Percentiles rank a stretch among this genome's conserved stretches.
These are phyloP conservation scores for Leucophenga varia DNA, from an alignment of 1,140 invertebrate genomes.

Conservation along the genomic window DNA sequence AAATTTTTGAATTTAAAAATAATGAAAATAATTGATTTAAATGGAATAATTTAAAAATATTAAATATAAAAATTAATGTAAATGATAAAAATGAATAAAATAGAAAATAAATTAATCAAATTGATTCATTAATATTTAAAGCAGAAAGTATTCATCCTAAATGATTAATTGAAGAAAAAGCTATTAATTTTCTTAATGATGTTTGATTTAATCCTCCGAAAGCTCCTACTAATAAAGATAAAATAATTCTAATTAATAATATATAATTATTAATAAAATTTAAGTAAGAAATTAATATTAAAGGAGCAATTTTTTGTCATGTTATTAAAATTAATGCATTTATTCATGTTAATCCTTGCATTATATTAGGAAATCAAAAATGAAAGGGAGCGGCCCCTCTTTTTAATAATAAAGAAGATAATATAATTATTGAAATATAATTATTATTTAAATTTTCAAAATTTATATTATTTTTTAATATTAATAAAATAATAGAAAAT, in stretches of 20 bases:
- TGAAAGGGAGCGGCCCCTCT: slow-evolving; percentile 58
- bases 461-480: slow-evolving; percentile 47
- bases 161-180: slow-evolving; percentile 61
- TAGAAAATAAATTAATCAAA: slow-evolving; percentile 56
- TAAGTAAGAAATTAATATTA: slow-evolving; percentile 55
- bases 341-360: slow-evolving; percentile 55
- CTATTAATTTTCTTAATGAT: slow-evolving; percentile 59
- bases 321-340: slow-evolving; percentile 58
- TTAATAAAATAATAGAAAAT: slow-evolving; percentile 55
- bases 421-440: slow-evolving; percentile 27
- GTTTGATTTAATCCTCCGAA: slow-evolving; percentile 58
- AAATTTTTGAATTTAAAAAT: slow-evolving; percentile 42
- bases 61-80: slow-evolving; percentile 55
- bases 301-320: slow-evolving; percentile 61
- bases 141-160: slow-evolving; percentile 58
- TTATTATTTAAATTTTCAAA: slow-evolving; percentile 22
- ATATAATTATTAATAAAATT: slow-evolving; percentile 31
- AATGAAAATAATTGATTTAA: slow-evolving; percentile 57
- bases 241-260: slow-evolving; percentile 47
- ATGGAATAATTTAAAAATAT: slow-evolving; percentile 55
- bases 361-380: slow-evolving; percentile 59
- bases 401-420: slow-evolving; percentile 55
- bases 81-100: slow-evolving; percentile 56
- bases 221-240: slow-evolving; percentile 51
- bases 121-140: slow-evolving; percentile 49